Base-by-base conservation (phyloP, 2,797 vertebrate genomes). In the Catharus ustulatus region DNA sequence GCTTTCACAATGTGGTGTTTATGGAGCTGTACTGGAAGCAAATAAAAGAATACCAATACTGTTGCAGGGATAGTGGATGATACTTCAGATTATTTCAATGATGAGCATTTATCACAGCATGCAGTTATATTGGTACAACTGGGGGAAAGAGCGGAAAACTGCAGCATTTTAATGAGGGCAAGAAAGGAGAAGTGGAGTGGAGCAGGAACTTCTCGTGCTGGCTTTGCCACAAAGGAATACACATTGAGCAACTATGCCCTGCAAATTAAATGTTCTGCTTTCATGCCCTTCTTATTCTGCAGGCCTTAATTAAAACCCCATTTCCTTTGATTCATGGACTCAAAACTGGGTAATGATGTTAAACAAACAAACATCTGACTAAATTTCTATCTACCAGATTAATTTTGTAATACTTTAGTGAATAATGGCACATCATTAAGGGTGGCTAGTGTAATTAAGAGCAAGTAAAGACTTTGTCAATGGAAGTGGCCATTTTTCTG, bases 221-320 rank as follows among this genome's bases (percentile, higher is more conserved):
- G 29, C 20, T 80, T 86, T 86, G 80, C n/a, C 76, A 88, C 69
- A 30, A 48, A 80, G 89, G 93, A 86, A 48, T 80, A 36, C 30
- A 7, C 15, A 5, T 27, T 36, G 43, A 63, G 40, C 55, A 86
- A 51, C 69, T 77, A 0, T 40, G 29, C 32, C 74, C 64, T 42
- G 46, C 46, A 94, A 74, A 93, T 88, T 86, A 72, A 80, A 81
- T 52, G 62, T 88, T 90, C 61, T 2, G 16, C 64, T 88, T 92
- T 61, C 49, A 16, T 88, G 86, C 61, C 62, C 62, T 77, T 63
- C 40, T 45, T 83, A 80, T 63, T 88, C 57, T 67, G 61, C 26
- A 23, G 61, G 80, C 54, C 34, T 71, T 92, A 86, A 93, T 95
- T 90, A 86, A 92, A 95, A 86, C 48, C 24, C 76, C 26, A 26